These are phyloP conservation scores for Lycaon pictus DNA, from an alignment of 2,113 vertebrate species.

Conservation along the genomic window DNA sequence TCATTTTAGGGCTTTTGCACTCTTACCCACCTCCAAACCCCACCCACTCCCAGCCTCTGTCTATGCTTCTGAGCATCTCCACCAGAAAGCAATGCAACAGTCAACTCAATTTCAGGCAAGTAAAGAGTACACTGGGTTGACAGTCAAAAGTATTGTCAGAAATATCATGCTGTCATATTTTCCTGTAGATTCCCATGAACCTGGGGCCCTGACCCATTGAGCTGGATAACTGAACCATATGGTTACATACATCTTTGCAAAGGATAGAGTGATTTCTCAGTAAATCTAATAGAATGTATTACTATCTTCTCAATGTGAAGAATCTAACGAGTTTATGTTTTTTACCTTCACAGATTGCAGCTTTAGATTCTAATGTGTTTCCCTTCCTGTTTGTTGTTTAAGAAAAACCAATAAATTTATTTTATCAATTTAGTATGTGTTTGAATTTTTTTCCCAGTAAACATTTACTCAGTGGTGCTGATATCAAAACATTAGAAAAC, in stretches of 20 bases:
- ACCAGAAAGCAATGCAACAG: background rate
- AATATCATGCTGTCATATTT: background rate
- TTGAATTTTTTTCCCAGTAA: slow-evolving; percentile 7
- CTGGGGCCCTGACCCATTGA: background rate
- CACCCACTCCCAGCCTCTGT: background rate
- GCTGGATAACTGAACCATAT: background rate
- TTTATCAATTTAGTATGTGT: background rate
- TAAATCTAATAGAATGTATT: background rate
- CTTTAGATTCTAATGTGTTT: slow-evolving; percentile 22
- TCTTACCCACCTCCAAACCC: background rate
- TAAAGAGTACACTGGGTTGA: background rate
- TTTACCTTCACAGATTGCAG: background rate
- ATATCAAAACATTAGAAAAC: slow-evolving; percentile 37
- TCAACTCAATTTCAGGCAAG: background rate
- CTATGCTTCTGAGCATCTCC: background rate
- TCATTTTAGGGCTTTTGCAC: background rate
- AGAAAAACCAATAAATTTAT: background rate
- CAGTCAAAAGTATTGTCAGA: slow-evolving; percentile 16
- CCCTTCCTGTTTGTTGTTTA: background rate
- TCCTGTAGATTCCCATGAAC: background rate
- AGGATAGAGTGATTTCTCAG: background rate
- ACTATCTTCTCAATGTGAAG: background rate
- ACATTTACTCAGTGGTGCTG: background rate
- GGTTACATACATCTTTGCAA: background rate
- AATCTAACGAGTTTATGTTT: background rate